These are phyloP conservation scores for Glareola pratincola DNA, from an alignment of 2,113 vertebrate species.

Conservation along the genomic window DNA sequence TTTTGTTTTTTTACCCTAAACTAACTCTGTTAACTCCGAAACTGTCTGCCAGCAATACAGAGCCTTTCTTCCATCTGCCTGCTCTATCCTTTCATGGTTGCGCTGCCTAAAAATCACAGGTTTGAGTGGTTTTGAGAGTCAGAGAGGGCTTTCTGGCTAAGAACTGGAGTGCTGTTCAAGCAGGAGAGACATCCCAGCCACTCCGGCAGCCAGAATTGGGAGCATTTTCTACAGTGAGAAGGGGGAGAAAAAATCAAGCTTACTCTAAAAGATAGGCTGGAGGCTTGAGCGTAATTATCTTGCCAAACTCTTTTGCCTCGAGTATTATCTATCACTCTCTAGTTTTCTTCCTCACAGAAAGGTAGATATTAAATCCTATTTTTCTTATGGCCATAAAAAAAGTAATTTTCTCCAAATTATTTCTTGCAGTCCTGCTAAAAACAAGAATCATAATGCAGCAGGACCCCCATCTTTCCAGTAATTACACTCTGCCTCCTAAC, in stretches of 20 bases:
- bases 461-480: neutral
- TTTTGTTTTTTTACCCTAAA: neutral
- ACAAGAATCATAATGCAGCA: neutral
- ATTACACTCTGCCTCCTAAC: conserved; percentile 33
- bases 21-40: neutral
- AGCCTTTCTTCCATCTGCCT: neutral
- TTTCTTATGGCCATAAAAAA: neutral
- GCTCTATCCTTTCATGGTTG: neutral
- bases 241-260: neutral
- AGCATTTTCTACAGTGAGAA: neutral
- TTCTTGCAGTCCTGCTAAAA: conserved; percentile 39
- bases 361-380: conserved; percentile 50
- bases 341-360: conserved; percentile 1
- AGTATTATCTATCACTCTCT: conserved; percentile 2
- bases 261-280: neutral
- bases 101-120: neutral
- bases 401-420: conserved; percentile 51
- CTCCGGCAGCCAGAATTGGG: neutral
- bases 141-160: neutral
- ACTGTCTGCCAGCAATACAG: neutral
- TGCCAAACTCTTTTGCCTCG: conserved; percentile 23
- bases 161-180: neutral
- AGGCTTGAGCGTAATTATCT: neutral
- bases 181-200: neutral
- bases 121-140: neutral